phyloP scores from a whole-genome alignment of 2,888 invertebrate genomes.

The Hirtodrosophila cameraria region DNA sequence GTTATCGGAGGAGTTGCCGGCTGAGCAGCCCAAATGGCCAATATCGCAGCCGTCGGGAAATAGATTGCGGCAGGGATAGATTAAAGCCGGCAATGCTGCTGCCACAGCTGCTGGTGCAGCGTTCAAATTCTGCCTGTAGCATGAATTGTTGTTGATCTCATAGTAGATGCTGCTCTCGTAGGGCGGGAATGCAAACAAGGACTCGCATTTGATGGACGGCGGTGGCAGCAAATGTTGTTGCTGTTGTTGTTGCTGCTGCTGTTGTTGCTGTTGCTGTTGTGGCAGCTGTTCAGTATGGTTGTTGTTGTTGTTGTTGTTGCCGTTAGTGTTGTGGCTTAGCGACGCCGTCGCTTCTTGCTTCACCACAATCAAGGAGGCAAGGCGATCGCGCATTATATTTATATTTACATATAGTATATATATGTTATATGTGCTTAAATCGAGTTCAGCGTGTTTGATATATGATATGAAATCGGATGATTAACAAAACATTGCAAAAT shows the following conservation, averaged over 20 bases:
- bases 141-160: conserved; percentile 79
- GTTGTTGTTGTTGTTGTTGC: conserved; percentile 24
- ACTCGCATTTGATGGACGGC: conserved; percentile 70
- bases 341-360: conserved; percentile 82
- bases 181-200: conserved; percentile 33
- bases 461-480: conserved; percentile 11
- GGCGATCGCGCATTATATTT: conserved; percentile 84
- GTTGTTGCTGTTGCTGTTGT: conserved; percentile 30
- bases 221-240: conserved; percentile 21
- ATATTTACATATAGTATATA: too few species aligned
- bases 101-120: conserved; percentile 10
- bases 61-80: conserved; percentile 81
- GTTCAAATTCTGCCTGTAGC: conserved; percentile 70
- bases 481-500: conserved; percentile 37
- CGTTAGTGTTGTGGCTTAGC: conserved; percentile 37
- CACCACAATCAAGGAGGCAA: conserved; percentile 84
- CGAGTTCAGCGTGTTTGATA: conserved; percentile 7
- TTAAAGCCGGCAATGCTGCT: conserved; percentile 51
- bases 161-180: conserved; percentile 48
- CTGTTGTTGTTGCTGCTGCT: conserved; percentile 39
- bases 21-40: conserved; percentile 65
- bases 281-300: conserved; percentile 22
- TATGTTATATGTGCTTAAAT: conserved; percentile 1
- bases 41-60: conserved; percentile 81
- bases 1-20: conserved; percentile 15